Evolutionary conservation across 2,113 vertebrate species (phyloP), one percentile per base, ranked within the genome.

Genomic region (Hemiprocne comata): DNA sequence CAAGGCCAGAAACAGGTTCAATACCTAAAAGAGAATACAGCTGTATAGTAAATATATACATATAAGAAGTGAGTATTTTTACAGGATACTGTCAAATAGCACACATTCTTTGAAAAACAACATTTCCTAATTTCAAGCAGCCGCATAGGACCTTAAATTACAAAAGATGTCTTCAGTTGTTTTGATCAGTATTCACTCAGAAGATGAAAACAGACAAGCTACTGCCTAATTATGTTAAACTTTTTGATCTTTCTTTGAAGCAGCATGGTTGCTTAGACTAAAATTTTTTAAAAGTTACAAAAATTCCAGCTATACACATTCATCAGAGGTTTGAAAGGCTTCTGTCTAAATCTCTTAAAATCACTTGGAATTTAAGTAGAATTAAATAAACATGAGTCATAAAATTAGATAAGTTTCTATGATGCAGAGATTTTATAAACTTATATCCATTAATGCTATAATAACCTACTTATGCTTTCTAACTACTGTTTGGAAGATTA

Each of bases 1-100:
- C 97, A 99, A 98, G 95, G 99, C 99, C 97, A 99, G 98, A 98
- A 99, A 99, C 66, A 99, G 98, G 94, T 99, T 99, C 97, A 99
- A 87, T 91, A 99, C 98, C 99, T 99, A 91, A 90, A 97, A 90
- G 66, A 85, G n/a, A 94, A 93, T 55, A 76, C 40, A 94, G 42
- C 34, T 71, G 11, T 60, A 48, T 65, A 93, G 44, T 82, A 87
- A 85, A 91, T 70, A 36, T 17, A 78, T 26, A 13, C 9, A n/a
- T 42, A 36, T 34, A 83, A 76, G 44, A 78, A 85, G 11, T 53
- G 16, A 34, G 18, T 48, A 28, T 34, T 86, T 88, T 77, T 54
- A 54, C 20, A 65, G 20, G 24, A 74, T 69, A 31, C 44, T 44
- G 26, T 53, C n/a, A 73, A 82, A 57, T 29, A 55, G 21, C 51